A percentile compares a stretch with the other conserved stretches of the same genome.
Evolutionary conservation across 2,797 vertebrate species (phyloP).

Genomic region (Meriones psammophilus): DNA sequence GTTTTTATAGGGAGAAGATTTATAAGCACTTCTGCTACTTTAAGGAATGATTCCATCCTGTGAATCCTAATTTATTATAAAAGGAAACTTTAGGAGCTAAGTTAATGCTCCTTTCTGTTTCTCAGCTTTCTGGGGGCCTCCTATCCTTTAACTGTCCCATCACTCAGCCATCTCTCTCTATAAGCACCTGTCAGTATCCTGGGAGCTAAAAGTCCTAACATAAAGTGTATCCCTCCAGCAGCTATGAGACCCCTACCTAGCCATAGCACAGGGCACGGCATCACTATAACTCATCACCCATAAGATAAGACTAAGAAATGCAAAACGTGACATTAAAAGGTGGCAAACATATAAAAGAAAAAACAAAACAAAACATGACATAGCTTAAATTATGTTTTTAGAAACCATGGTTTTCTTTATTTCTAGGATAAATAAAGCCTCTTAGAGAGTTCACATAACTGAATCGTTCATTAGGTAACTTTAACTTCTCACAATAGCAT

Average conservation of each 20-base stretch:
- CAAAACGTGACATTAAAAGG: constrained; percentile 17
- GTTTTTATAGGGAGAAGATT: background rate
- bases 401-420: background rate
- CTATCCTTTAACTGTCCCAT: background rate
- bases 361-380: background rate
- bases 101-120: background rate
- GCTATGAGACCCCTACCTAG: background rate
- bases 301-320: constrained; percentile 21
- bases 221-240: background rate
- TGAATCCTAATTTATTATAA: constrained; percentile 13
- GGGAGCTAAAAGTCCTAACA: background rate
- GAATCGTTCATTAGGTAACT: constrained; percentile 49
- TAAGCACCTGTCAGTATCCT: background rate
- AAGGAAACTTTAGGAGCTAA: background rate
- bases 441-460: constrained; percentile 29
- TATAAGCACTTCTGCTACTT: background rate
- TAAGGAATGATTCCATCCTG: background rate
- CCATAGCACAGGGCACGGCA: background rate
- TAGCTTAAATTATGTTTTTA: constrained; percentile 16
- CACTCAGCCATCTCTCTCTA: background rate
- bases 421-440: background rate
- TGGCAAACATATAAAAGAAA: background rate
- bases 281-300: background rate
- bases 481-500: constrained; percentile 42
- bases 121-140: background rate